Base-by-base conservation (phyloP, 2,888 invertebrate species). In the Cephus pygmeus region DNA sequence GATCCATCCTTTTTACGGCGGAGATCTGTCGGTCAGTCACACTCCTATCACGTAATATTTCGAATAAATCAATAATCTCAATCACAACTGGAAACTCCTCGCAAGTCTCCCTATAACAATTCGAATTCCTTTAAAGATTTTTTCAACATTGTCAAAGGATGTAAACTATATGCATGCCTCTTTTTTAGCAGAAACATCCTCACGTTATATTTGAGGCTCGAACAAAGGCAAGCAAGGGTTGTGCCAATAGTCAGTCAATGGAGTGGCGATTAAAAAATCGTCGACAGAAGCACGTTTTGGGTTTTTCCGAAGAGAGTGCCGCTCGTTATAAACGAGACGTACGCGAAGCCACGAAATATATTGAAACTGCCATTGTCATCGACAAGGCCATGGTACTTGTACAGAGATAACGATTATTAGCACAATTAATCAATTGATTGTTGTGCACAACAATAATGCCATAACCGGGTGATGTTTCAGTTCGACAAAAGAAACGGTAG, bases 141-240 rank as follows among this genome's bases (percentile, higher is more conserved):
- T 9, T 23, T 9, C 9, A 23, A 56, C 2, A 0, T 23, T 23
- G 23, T 15, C 9, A 12, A 73, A 77, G 77, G 80, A 80, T 81
- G 75, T 78, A 80, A 81, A 88, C 88, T 90, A 90, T 88, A 91
- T 90, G 85, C 85, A 84, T 80, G 80, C 92, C 91, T 94, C 94
- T 94, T 94, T 94, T 95, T 93, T 95, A 97, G 96, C 96, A 97
- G 96, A 97, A 97, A 93, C 98, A 98, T 95, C 98, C 98, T 90
- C 98, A 98, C 94, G 96, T 98, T 92, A 97, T 98, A 92, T 98
- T 98, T 94, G 97, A 98, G 92, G 97, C 98, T 90, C 95, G 97
- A 86, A 96, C 97, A 80, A 97, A 97, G 92, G 95, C 96, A 85
- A 96, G 96, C 93, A 97, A 97, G 92, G 97, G 97, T 77, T 98